Conservation (phyloP, 2,113 vertebrate species). For the Chiloscyllium plagiosum region DNA sequence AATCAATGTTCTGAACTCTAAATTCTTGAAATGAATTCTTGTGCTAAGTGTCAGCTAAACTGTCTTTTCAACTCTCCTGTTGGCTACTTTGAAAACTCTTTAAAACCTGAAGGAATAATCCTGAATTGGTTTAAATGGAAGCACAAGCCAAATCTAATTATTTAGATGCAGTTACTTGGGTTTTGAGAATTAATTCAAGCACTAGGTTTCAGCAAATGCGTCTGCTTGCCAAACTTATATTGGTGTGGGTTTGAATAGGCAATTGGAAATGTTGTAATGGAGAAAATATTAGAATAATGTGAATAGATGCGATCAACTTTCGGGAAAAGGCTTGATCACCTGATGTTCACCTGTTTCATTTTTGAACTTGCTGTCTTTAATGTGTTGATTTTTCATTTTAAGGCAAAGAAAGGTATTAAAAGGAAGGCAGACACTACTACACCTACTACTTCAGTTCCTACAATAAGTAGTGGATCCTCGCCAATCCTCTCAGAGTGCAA, state of each 20-base stretch:
- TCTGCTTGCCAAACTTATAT: background rate
- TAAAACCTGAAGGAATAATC: background rate
- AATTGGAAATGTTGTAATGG: background rate
- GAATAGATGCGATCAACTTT: background rate
- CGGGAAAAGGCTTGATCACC: no score
- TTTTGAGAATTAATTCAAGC: background rate
- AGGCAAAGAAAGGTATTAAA: constrained; percentile 74
- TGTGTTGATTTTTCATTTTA: constrained; percentile 39
- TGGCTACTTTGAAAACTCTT: background rate
- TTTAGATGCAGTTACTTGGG: background rate
- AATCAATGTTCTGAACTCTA: background rate
- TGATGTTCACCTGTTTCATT: background rate
- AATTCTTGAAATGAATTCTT: background rate
- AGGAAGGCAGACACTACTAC: constrained; percentile 73
- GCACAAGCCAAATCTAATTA: background rate
- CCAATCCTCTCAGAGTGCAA: constrained; percentile 45
- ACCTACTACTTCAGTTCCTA: constrained; percentile 49
- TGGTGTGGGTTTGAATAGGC: background rate
- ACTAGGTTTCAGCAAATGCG: background rate
- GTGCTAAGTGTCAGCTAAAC: background rate
- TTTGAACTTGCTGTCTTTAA: background rate
- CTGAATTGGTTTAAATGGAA: background rate
- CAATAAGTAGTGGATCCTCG: constrained; percentile 49
- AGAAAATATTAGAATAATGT: background rate
- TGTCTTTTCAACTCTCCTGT: background rate